A percentile compares a stretch with the other conserved stretches of the same genome.
Conservation (phyloP, 2,113 vertebrate species). For the Ammospiza nelsoni region DNA sequence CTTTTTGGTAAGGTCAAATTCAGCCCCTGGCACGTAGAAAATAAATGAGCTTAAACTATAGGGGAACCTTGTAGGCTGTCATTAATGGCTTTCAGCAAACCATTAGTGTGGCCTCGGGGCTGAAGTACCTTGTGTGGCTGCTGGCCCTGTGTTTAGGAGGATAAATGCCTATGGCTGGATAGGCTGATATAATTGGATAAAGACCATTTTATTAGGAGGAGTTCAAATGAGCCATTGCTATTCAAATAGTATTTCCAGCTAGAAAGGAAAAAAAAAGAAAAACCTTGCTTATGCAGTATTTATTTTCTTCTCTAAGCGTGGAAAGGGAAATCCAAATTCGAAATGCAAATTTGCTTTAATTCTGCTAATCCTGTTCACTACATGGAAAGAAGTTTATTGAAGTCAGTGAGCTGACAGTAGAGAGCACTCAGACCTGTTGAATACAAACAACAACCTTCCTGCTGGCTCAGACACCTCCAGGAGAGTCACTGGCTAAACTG, state of each 20-base stretch:
- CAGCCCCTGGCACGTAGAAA: not conserved
- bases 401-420: not conserved
- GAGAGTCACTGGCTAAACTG: not conserved
- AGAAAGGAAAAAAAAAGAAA: not conserved
- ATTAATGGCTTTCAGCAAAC: constrained; percentile 21
- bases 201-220: not conserved
- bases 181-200: constrained; percentile 32
- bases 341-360: not conserved
- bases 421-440: not conserved
- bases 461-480: accelerated
- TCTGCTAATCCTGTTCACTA: not conserved
- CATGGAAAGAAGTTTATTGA: not conserved
- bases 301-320: not conserved
- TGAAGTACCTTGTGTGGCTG: constrained; percentile 25
- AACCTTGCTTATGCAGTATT: not conserved
- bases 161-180: constrained; percentile 4
- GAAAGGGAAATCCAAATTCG: not conserved
- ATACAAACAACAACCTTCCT: not conserved
- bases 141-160: not conserved
- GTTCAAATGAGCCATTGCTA: constrained; percentile 10
- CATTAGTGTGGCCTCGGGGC: not conserved
- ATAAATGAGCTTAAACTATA: constrained; percentile 25
- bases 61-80: not conserved
- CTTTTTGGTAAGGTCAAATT: constrained; percentile 13
- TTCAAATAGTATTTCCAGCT: not conserved